phyloP scores from a whole-genome alignment of 1,140 invertebrate genomes.

The Drosophila mayri region DNA sequence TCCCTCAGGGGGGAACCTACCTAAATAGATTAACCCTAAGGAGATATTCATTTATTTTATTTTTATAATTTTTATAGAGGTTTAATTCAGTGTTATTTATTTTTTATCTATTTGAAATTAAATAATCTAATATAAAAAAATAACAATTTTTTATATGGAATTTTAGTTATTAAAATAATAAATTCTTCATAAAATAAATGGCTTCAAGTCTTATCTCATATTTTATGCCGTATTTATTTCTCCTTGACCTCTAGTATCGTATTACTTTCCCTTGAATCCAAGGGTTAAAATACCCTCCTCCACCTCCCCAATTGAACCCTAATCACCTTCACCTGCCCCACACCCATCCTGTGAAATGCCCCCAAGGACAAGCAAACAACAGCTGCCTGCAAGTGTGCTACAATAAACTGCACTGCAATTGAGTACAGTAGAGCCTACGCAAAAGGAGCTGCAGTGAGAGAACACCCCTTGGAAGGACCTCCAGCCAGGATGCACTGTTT shows the following conservation, averaged over 20 bases:
- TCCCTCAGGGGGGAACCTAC: conserved; percentile 11
- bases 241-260: neutral
- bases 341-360: conserved; percentile 9
- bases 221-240: too few relatives aligned
- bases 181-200: neutral
- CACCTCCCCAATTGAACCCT: neutral
- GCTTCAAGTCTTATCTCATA: rapidly evolving
- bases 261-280: neutral
- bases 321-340: conserved; percentile 24
- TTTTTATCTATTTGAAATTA: neutral
- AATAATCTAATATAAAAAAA: neutral
- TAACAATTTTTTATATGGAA: neutral
- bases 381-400: conserved; percentile 73
- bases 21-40: conserved; percentile 13
- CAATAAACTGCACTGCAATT: conserved; percentile 62
- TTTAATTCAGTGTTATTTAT: neutral
- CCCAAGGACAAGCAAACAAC: conserved; percentile 61
- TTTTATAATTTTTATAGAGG: neutral
- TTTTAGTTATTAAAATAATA: too few relatives aligned
- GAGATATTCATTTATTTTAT: too few relatives aligned
- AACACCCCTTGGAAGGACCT: neutral
- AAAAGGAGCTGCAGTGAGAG: neutral
- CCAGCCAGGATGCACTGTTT: conserved; percentile 10
- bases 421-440: conserved; percentile 14
- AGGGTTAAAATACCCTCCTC: conserved; percentile 4